Percentiles rank a stretch among this genome's conserved stretches.
These are phyloP conservation scores for Silvanus unidentatus DNA, from an alignment of 2,888 invertebrate species.

Conservation along the genomic window DNA sequence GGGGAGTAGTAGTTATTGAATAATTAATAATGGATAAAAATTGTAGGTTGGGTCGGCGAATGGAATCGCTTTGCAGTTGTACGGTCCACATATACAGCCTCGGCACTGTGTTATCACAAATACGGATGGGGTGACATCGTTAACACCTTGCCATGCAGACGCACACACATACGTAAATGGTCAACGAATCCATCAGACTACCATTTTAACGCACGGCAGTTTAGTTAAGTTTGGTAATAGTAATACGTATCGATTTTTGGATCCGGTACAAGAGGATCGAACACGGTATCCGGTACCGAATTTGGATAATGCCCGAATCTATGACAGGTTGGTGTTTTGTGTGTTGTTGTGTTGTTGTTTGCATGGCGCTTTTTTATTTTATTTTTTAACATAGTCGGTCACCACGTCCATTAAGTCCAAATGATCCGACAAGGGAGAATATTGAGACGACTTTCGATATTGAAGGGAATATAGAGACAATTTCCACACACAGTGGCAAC, in stretches of 20 bases:
- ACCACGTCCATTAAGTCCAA: slow-evolving; percentile 44
- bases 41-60: slow-evolving; percentile 68
- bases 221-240: slow-evolving; percentile 81
- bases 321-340: slow-evolving; percentile 62
- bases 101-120: slow-evolving; percentile 92
- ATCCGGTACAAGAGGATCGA: slow-evolving; percentile 74
- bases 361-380: slow-evolving; percentile 6
- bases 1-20: not conserved
- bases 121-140: slow-evolving; percentile 84
- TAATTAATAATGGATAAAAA: not conserved
- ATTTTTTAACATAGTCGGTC: slow-evolving; percentile 35
- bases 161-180: slow-evolving; percentile 94
- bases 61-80: slow-evolving; percentile 70
- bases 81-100: slow-evolving; percentile 88
- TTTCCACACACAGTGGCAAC: slow-evolving; percentile 78
- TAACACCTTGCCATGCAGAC: slow-evolving; percentile 89
- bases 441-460: slow-evolving; percentile 84
- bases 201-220: slow-evolving; percentile 80
- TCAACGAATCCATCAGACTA: slow-evolving; percentile 85
- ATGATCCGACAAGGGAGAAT: slow-evolving; percentile 60
- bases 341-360: not conserved
- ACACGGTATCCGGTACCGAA: slow-evolving; percentile 60
- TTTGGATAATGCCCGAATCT: slow-evolving; percentile 63
- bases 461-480: slow-evolving; percentile 87
- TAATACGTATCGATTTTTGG: slow-evolving; percentile 79